Conservation (phyloP, 2,797 vertebrate genomes). For the Sebastes cheni region DNA sequence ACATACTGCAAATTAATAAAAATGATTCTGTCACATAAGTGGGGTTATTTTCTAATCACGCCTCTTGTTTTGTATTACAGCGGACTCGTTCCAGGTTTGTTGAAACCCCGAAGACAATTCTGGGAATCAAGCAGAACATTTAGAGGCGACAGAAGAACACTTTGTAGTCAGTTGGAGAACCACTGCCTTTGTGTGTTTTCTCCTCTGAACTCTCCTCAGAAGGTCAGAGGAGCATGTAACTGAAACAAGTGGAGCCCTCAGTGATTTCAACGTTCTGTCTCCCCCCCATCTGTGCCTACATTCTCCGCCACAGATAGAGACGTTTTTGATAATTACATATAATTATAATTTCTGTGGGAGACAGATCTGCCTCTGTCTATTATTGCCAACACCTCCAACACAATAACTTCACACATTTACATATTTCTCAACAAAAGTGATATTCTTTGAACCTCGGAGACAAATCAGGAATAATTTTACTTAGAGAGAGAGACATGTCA, state of each 20-base stretch:
- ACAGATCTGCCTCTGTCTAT: slow-evolving; percentile 81
- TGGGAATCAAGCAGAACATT: slow-evolving; percentile 55
- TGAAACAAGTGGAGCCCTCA: slow-evolving; percentile 74
- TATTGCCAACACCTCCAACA: slow-evolving; percentile 81
- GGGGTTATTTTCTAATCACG: slow-evolving; percentile 41
- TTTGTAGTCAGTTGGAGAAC: slow-evolving; percentile 47
- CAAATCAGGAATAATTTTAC: slow-evolving; percentile 71
- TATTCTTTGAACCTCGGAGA: slow-evolving; percentile 76
- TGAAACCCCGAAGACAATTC: slow-evolving; percentile 46
- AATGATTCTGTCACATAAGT: slow-evolving; percentile 1
- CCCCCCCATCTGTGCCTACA: slow-evolving; percentile 78
- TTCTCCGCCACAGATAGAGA: slow-evolving; percentile 78
- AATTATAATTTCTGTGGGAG: slow-evolving; percentile 84
- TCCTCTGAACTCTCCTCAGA: slow-evolving; percentile 62
- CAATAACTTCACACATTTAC: slow-evolving; percentile 80
- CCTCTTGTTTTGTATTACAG: slow-evolving; percentile 77
- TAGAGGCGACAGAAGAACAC: slow-evolving; percentile 29
- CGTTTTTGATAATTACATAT: slow-evolving; percentile 81
- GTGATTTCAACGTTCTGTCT: slow-evolving; percentile 72
- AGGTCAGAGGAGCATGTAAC: slow-evolving; percentile 76
- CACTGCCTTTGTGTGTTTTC: slow-evolving; percentile 50
- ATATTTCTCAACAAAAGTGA: slow-evolving; percentile 81
- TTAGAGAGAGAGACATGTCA: slow-evolving; percentile 60
- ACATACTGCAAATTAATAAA: slow-evolving; percentile 32
- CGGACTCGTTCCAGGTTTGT: slow-evolving; percentile 44